Percentiles rank a stretch among this genome's conserved stretches.
phyloP scores from a whole-genome alignment of 2,113 vertebrate species.

The Copsychus sechellarum region DNA sequence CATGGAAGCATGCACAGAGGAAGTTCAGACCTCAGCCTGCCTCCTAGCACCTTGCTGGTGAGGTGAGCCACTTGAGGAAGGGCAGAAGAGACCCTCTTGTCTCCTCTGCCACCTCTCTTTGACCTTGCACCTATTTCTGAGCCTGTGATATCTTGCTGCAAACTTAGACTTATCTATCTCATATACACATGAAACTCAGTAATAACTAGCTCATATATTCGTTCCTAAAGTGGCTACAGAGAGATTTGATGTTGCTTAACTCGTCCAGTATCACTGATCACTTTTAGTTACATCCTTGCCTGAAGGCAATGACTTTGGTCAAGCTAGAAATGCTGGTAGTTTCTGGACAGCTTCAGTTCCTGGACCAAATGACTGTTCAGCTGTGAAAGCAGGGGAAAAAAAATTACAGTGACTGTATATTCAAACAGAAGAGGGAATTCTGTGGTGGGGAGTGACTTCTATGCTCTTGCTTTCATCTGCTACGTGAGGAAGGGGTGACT shows the following conservation, averaged over 20 bases:
- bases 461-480: neutral
- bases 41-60: neutral
- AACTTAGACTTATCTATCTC: neutral
- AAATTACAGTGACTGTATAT: neutral
- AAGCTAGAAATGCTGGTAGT: conserved; percentile 9
- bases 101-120: neutral
- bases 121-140: neutral
- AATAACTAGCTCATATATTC: neutral
- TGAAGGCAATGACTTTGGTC: conserved; percentile 8
- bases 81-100: neutral
- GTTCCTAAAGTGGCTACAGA: neutral
- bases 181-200: neutral
- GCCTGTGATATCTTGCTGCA: neutral
- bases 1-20: neutral
- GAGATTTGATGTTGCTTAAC: neutral
- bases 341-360: neutral
- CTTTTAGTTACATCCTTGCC: neutral
- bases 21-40: neutral
- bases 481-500: neutral
- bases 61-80: neutral
- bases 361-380: neutral
- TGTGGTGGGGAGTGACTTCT: neutral
- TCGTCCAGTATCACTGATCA: neutral
- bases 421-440: neutral
- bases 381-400: neutral